Base-by-base conservation (phyloP, 2,113 vertebrate species). In the Lathamus discolor region DNA sequence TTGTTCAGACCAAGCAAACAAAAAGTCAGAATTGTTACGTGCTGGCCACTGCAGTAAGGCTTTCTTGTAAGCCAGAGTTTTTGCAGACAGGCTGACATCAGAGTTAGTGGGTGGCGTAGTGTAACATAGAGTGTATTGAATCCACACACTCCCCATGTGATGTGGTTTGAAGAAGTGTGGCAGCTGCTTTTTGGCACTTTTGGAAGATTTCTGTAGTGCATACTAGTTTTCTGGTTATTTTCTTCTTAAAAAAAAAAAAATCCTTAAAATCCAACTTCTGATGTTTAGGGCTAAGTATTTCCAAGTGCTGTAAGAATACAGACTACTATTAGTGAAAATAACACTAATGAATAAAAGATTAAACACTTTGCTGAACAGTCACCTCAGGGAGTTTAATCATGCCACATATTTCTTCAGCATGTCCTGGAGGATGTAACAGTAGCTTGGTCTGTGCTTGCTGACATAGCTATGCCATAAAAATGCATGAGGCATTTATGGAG, bases 71-170 rank as follows among this genome's bases (percentile, higher is more conserved):
- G 51, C 27, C 31, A 59, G 68, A 54, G 23, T 33, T 76, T 91
- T 82, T 96, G 85, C 92, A 93, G 77, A 17, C 89, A 75, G 79
- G 55, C 84, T 94, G 94, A 95, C 91, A 92, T 91, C 81, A 82
- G 91, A 95, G 83, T 79, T 83, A 91, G 91, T 96, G 96, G 89
- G 95, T 95, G 96, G 95, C 86, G 91, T 84, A 78, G 61, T 78
- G 62, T 76, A 87, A 79, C 57, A 80, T 88, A 91, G 93, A 51
- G 74, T 77, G 48, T 55, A 73, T 73, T 95, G 90, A 93, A 86
- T 94, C 93, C 86, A 74, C 87, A 84, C 29, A 1, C 88, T 88
- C 10, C 52, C 62, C 69, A 41, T 72, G 83, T 92, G 91, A 57
- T 95, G 74, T 69, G 81, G 69, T 90, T 93, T 73, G 84, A 83